Percentiles rank a stretch among this genome's conserved stretches.
phyloP scores from a whole-genome alignment of 37 sponge, comb jelly and placozoan genomes.

The Petrosia ficiformis region DNA sequence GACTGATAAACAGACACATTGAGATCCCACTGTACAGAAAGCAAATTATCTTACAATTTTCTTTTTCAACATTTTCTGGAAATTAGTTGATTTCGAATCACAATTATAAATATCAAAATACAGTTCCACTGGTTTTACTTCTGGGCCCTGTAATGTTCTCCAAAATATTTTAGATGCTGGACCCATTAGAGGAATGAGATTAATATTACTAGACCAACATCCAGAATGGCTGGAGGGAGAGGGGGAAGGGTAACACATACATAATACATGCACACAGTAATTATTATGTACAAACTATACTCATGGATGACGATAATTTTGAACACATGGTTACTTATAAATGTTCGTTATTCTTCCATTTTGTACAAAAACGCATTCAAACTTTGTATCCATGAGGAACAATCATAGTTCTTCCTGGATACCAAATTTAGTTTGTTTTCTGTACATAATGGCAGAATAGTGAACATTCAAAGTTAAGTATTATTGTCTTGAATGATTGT shows the following conservation, averaged over 20 bases:
- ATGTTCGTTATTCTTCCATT: too few relatives aligned
- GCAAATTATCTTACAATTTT: constrained; percentile 9
- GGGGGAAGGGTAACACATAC: not conserved
- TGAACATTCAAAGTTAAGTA: too few relatives aligned
- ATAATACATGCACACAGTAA: not conserved
- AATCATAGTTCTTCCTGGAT: too few relatives aligned
- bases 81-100: constrained; percentile 19
- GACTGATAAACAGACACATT: not conserved
- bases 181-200: constrained; percentile 51
- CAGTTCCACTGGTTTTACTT: constrained; percentile 36
- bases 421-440: too few relatives aligned
- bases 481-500: too few relatives aligned
- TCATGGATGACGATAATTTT: too few relatives aligned
- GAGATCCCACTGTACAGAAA: not conserved
- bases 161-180: constrained; percentile 43
- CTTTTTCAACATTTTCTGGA: constrained; percentile 32
- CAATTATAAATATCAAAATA: constrained; percentile 11
- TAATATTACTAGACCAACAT: constrained; percentile 42
- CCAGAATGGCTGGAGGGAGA: constrained; percentile 44
- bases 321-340: not conserved
- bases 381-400: not conserved
- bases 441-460: too few relatives aligned
- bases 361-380: not conserved
- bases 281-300: too few relatives aligned
- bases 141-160: constrained; percentile 45